phyloP scores from a whole-genome alignment of 2,888 invertebrate genomes.

The Sepioteuthis lessoniana region DNA sequence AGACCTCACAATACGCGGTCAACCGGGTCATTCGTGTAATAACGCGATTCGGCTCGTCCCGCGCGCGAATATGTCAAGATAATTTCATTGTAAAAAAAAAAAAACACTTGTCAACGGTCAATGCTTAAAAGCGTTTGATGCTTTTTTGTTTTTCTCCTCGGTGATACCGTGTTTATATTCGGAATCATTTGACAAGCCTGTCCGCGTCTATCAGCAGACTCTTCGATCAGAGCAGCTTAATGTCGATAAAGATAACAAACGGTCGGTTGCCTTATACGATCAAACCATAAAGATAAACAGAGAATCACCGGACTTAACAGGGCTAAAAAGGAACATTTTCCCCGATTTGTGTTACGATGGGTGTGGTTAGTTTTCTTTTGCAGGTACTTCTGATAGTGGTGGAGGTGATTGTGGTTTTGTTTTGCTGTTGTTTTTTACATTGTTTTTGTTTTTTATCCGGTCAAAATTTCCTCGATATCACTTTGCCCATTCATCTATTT shows the following conservation, averaged over 20 bases:
- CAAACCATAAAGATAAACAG: not conserved
- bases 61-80: not conserved
- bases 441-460: not conserved
- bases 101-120: not conserved
- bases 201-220: not conserved
- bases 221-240: not conserved
- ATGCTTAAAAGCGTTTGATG: not conserved
- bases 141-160: not conserved
- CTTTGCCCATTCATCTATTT: not conserved
- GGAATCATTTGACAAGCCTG: not conserved
- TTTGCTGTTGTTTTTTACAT: not conserved
- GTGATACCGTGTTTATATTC: not conserved
- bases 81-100: not conserved
- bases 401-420: not conserved
- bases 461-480: not conserved
- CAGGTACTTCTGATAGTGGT: too few relatives aligned
- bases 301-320: not conserved
- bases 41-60: not conserved
- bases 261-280: not conserved
- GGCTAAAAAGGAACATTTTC: not conserved
- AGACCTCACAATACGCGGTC: not conserved
- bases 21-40: not conserved
- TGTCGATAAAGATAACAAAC: not conserved
- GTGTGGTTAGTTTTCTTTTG: too few relatives aligned
- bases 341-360: too few relatives aligned